phyloP scores from a whole-genome alignment of 1,140 invertebrate genomes.

The Pissodes strobi region DNA sequence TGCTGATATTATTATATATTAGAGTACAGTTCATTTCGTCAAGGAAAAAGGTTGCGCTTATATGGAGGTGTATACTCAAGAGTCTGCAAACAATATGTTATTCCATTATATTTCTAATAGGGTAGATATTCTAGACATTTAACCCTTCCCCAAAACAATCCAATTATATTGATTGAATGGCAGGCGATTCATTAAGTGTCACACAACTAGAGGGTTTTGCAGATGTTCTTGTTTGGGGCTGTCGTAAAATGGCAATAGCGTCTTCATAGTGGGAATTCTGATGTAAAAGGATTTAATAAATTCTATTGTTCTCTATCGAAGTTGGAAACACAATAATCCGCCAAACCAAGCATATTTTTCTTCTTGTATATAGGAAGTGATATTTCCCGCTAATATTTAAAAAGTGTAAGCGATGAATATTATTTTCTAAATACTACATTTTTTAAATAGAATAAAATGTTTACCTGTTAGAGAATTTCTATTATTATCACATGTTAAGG shows the following conservation, averaged over 20 bases:
- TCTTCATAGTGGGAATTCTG: constrained; percentile 1
- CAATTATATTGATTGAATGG: constrained; percentile 58
- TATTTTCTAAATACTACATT: too few relatives aligned
- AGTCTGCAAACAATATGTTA: constrained; percentile 49
- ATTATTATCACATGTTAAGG: too few relatives aligned
- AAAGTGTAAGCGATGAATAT: too few relatives aligned
- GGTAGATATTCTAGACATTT: constrained; percentile 53
- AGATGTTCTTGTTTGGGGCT: constrained; percentile 32
- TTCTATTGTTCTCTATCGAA: too few relatives aligned
- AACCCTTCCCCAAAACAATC: constrained; percentile 55
- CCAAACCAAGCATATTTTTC: too few relatives aligned
- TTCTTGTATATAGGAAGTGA: too few relatives aligned
- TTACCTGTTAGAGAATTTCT: too few relatives aligned
- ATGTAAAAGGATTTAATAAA: too few relatives aligned
- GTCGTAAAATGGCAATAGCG: not conserved
- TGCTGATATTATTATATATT: too few relatives aligned
- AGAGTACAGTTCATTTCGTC: constrained; percentile 13
- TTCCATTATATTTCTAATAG: constrained; percentile 53
- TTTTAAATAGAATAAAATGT: too few relatives aligned
- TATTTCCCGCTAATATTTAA: too few relatives aligned
- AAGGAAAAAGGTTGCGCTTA: constrained; percentile 34
- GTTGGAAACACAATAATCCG: too few relatives aligned
- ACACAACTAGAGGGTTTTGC: constrained; percentile 49
- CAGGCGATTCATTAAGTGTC: constrained; percentile 57
- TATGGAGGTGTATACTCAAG: constrained; percentile 34